A percentile compares a stretch with the other conserved stretches of the same genome.
phyloP scores from a whole-genome alignment of 2,797 vertebrate genomes.

The Pipistrellus kuhlii region DNA sequence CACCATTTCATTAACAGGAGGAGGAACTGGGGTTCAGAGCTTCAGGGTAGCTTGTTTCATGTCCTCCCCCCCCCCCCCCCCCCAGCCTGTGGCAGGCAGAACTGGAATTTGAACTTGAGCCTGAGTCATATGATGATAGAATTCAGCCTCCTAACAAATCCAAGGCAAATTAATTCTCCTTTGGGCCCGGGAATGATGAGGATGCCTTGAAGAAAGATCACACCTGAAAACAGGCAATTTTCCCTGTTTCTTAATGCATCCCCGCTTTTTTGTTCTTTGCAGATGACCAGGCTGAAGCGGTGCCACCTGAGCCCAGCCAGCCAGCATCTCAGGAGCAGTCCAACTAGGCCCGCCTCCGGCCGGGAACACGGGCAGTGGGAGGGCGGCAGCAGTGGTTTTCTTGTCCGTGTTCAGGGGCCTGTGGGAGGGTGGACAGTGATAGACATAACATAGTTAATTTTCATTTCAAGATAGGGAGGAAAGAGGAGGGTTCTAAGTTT shows the following conservation, averaged over 20 bases:
- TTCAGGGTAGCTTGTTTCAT: background rate
- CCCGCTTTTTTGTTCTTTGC: constrained; percentile 65
- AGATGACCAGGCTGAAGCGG: constrained; percentile 75
- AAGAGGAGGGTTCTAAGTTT: background rate
- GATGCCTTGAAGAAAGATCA: background rate
- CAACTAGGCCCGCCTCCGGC: constrained; percentile 28
- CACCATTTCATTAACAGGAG: background rate
- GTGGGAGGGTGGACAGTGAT: background rate
- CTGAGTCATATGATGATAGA: background rate
- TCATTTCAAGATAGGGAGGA: background rate
- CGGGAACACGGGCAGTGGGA: background rate
- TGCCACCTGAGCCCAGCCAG: constrained; percentile 67
- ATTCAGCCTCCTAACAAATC: background rate
- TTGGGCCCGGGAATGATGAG: background rate
- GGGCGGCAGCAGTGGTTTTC: background rate
- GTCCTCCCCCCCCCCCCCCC: too few relatives aligned
- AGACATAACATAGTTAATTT: background rate
- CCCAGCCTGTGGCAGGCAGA: background rate
- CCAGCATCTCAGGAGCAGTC: constrained; percentile 77
- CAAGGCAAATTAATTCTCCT: background rate
- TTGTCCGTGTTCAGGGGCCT: background rate
- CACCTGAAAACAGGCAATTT: background rate
- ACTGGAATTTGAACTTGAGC: background rate
- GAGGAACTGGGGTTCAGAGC: background rate
- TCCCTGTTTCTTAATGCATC: background rate